These are phyloP conservation scores for Ectropis crepuscularia DNA, from an alignment of 2,888 invertebrate genomes.

Conservation along the genomic window DNA sequence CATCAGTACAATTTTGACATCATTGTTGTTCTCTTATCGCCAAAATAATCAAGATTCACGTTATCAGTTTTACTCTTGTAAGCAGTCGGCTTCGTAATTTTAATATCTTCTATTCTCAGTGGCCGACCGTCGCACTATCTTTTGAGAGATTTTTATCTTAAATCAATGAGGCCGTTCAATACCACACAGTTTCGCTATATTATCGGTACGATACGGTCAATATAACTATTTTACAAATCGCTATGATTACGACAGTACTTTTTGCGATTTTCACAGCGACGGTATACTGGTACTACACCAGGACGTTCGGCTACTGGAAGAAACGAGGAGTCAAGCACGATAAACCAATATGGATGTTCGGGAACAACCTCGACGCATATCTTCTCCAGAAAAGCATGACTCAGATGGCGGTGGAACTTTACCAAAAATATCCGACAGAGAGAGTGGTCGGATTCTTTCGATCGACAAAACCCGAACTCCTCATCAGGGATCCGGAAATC, in stretches of 20 bases:
- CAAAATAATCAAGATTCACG: too few relatives aligned
- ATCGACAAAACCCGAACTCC: not conserved
- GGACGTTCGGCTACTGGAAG: conserved; percentile 1
- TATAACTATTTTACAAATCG: too few relatives aligned
- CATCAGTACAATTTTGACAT: too few relatives aligned
- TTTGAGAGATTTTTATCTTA: too few relatives aligned
- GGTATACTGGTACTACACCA: conserved; percentile 6
- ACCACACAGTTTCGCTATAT: too few relatives aligned
- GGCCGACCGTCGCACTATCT: too few relatives aligned
- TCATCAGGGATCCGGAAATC: conserved; percentile 3
- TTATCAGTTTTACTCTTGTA: too few relatives aligned
- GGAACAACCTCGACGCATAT: conserved; percentile 1
- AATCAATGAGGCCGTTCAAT: too few relatives aligned
- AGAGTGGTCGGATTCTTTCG: conserved; percentile 4
- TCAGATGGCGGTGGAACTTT: not conserved
- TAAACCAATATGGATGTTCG: conserved; percentile 3
- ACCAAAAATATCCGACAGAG: conserved; percentile 1
- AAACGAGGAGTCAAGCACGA: not conserved
- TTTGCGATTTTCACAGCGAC: not conserved
- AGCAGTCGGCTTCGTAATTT: too few relatives aligned
- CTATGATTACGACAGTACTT: not conserved
- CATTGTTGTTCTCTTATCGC: too few relatives aligned
- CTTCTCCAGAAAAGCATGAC: not conserved
- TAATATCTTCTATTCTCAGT: too few relatives aligned
- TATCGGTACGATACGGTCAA: too few relatives aligned